Conservation (phyloP, 2,888 invertebrate species). For the Diplazon laetatorius region DNA sequence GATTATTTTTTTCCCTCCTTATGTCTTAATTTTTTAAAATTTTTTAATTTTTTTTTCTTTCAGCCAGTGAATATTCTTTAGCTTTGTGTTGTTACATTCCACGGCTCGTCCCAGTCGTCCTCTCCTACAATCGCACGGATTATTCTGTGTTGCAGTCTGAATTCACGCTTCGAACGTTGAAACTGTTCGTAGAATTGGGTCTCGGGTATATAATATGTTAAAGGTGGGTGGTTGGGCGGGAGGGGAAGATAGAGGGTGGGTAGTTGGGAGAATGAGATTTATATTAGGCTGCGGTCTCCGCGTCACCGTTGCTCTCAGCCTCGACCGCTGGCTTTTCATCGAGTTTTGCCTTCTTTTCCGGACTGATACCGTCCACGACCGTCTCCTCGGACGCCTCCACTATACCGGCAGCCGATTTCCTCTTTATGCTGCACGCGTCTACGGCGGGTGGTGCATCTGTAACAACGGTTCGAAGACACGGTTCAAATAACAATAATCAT, state of each 20-base stretch:
- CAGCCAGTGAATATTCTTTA: constrained; percentile 1
- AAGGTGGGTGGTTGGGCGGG: constrained; percentile 75
- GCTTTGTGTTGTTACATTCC: constrained; percentile 18
- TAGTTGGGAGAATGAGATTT: constrained; percentile 64
- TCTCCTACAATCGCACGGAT: constrained; percentile 49
- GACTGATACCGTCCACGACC: constrained; percentile 85
- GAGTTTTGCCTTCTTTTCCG: constrained; percentile 89
- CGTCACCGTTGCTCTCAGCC: constrained; percentile 84
- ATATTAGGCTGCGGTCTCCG: constrained; percentile 81
- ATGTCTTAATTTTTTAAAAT: neutral
- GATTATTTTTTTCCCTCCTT: neutral
- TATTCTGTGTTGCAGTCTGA: constrained; percentile 52
- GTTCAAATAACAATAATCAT: too few relatives aligned
- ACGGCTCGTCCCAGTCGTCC: constrained; percentile 10
- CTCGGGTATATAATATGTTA: constrained; percentile 58
- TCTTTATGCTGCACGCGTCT: constrained; percentile 85
- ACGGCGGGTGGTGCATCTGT: constrained; percentile 74
- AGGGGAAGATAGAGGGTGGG: constrained; percentile 61
- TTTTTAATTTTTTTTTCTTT: too few relatives aligned
- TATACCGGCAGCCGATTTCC: constrained; percentile 86
- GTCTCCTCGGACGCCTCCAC: constrained; percentile 75
- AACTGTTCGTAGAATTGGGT: constrained; percentile 64
- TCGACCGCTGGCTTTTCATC: constrained; percentile 86
- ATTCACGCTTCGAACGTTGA: constrained; percentile 63
- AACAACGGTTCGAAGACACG: too few relatives aligned